Evolutionary conservation across 2,113 vertebrate genomes (phyloP).

Genomic region (Tinamus guttatus): DNA sequence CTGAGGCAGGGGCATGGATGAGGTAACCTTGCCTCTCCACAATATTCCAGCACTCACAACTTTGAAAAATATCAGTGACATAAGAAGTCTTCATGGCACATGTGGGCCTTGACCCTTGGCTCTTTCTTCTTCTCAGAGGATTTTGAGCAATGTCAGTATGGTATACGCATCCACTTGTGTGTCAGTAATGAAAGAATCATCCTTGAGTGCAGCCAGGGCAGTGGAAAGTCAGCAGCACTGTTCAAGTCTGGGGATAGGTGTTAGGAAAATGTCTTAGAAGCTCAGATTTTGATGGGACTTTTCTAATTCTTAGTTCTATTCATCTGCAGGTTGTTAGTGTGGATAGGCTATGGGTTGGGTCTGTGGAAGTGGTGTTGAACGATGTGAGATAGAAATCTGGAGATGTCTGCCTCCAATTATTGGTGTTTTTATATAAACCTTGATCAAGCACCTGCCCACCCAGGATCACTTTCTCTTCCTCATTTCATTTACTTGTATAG

Average conservation of each 20-base stretch:
- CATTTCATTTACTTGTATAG: constrained; percentile 26
- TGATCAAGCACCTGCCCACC: constrained; percentile 23
- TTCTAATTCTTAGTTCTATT: not conserved
- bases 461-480: constrained; percentile 40
- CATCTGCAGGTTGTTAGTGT: not conserved
- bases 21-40: not conserved
- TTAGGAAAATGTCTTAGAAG: not conserved
- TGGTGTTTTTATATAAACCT: not conserved
- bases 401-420: not conserved
- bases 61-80: not conserved
- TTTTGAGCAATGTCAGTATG: not conserved
- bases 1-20: not conserved
- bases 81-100: not conserved
- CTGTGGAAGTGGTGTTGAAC: not conserved
- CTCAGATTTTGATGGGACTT: not conserved
- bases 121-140: not conserved
- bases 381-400: too few species aligned
- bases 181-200: too few species aligned
- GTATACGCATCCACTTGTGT: not conserved
- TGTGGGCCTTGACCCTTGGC: not conserved
- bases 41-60: not conserved
- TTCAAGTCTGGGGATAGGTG: not conserved
- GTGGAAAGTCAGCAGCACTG: rapidly evolving
- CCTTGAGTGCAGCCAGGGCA: not conserved
- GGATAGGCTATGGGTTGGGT: not conserved